Percentiles rank a stretch among this genome's conserved stretches.
Evolutionary conservation across 2,113 vertebrate species (phyloP).

Genomic region (Myrmecophaga tridactyla): DNA sequence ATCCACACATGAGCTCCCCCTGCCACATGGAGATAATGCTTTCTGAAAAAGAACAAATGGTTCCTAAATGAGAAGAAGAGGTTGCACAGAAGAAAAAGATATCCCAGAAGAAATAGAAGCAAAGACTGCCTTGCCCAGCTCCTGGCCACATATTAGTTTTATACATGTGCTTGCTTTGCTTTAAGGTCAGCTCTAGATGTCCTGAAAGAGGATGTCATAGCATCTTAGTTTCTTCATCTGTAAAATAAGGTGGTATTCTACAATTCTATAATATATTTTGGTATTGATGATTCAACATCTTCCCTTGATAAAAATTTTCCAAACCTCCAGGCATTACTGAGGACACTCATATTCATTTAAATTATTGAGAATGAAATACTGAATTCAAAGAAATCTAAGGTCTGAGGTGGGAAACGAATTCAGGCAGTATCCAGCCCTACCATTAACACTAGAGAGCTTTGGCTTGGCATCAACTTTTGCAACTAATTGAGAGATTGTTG

Average conservation of each 20-base stretch:
- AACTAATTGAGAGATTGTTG: constrained; percentile 67
- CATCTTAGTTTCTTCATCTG: background rate
- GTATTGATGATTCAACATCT: background rate
- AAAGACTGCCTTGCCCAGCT: background rate
- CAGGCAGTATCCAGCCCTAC: background rate
- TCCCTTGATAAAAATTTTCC: background rate
- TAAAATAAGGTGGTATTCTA: background rate
- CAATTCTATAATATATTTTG: background rate
- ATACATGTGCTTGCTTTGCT: background rate
- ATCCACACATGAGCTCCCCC: too few species aligned
- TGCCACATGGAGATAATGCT: too few species aligned
- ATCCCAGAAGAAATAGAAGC: too few species aligned
- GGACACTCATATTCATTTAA: background rate
- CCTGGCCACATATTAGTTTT: background rate
- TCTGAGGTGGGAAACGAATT: constrained; percentile 15
- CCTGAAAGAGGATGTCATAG: background rate
- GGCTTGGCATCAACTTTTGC: constrained; percentile 41
- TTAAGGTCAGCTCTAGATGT: background rate
- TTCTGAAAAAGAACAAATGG: too few species aligned
- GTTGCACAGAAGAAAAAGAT: too few species aligned
- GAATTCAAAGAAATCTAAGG: background rate
- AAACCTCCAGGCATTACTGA: background rate
- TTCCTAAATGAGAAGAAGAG: too few species aligned
- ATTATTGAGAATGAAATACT: background rate
- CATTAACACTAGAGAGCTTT: background rate